Evolutionary conservation across 2,888 invertebrate species (phyloP), one percentile per base, ranked within the genome.

Genomic region (Himalopsyche tibetana): DNA sequence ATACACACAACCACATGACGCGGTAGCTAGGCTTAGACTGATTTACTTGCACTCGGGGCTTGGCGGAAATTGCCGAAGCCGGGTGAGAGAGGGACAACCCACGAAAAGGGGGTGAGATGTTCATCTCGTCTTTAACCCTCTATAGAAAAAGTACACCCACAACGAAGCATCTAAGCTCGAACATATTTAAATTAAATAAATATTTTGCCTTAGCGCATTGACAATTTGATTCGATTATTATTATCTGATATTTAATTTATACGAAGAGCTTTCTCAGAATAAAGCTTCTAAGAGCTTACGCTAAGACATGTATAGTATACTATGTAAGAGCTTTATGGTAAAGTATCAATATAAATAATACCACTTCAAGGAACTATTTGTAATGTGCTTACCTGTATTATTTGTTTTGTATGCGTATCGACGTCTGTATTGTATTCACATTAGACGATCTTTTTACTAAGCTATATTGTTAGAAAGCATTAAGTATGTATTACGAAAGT

Each of bases 21-120:
- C 63, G 63, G 63, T 15, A 9, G 63, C 63, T 63, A 19, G 8
- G 63, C 63, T 19, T 19, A 63, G 63, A 63, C 63, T 63, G 63
- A 63, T 63, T 63, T 63, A 63, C 63, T 63, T 11, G 28, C 63
- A 28, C 11, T 63, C 63, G 63, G 63, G 63, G 63, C 11, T 63
- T 63, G 63, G 19, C 63, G 63, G 28, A 63, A 63, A 63, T 63
- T 28, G 63, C 63, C 63, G 63, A 63, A 63, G 63, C 63, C 63
- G 28, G 63, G 19, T 28, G 63, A 63, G 63, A 63, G 63, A 63
- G 28, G 63, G 63, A 63, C 63, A 28, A n/a, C 63, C 15, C 63
- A 19, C 28, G 63, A 28, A 63, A 63, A 19, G 28, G 63, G 63
- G 63, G 63, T 63, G 63, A 63, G 63, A 63, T 63, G 63, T 63